phyloP scores from a whole-genome alignment of 92 coral and sea anemone genomes.

The Porites lobata region DNA sequence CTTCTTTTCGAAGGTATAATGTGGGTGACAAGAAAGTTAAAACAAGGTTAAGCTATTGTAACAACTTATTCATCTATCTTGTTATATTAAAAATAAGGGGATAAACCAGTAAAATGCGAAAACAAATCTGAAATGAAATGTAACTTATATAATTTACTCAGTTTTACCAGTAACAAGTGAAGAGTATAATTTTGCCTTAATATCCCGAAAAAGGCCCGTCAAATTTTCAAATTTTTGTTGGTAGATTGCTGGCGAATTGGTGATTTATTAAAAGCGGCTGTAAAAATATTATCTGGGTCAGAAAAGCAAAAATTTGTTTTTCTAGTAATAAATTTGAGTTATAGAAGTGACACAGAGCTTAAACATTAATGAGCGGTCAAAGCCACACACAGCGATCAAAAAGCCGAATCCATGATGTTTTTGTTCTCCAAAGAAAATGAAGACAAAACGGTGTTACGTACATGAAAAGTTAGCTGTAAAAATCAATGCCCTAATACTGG shows the following conservation, averaged over 20 bases:
- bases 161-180: constrained; percentile 1
- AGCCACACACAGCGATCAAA: constrained; percentile 45
- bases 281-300: neutral
- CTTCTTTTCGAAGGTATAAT: too few relatives aligned
- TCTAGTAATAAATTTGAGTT: neutral
- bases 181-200: neutral
- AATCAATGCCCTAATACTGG: neutral
- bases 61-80: neutral
- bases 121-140: neutral
- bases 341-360: constrained; percentile 9
- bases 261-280: too few relatives aligned
- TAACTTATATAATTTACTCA: neutral
- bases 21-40: too few relatives aligned
- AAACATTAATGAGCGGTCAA: constrained; percentile 55
- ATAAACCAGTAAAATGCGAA: neutral
- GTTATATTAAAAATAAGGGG: neutral
- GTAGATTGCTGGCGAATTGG: neutral
- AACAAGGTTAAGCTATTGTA: neutral
- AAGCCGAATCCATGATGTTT: constrained; percentile 32
- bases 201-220: too few relatives aligned
- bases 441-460: constrained; percentile 29
- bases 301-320: constrained; percentile 14
- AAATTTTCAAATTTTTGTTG: neutral
- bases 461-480: neutral
- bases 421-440: constrained; percentile 50